These are phyloP conservation scores for Callosobruchus maculatus DNA, from an alignment of 2,888 invertebrate genomes.

Conservation along the genomic window DNA sequence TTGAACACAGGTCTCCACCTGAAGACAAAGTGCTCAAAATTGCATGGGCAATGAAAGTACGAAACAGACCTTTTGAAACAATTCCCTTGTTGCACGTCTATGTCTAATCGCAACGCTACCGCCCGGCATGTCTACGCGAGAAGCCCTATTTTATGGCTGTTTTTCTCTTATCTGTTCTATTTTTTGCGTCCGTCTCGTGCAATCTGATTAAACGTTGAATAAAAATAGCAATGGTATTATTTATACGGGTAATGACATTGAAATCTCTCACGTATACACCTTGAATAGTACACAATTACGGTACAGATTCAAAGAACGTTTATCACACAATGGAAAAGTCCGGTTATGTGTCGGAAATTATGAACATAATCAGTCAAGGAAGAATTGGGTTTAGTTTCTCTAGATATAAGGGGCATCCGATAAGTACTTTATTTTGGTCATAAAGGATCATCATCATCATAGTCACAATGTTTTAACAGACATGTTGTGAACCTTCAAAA, in stretches of 20 bases:
- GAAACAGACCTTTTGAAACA: too few species aligned
- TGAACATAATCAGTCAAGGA: background rate
- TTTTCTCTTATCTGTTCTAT: background rate
- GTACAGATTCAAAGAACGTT: background rate
- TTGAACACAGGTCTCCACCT: too few species aligned
- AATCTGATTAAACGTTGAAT: background rate
- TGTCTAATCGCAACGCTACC: background rate
- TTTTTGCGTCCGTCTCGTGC: background rate
- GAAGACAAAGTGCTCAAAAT: too few species aligned
- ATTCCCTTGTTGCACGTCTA: background rate
- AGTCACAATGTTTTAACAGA: too few species aligned
- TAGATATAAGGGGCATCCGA: background rate
- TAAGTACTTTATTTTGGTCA: too few species aligned
- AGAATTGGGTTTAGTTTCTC: background rate
- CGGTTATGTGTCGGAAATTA: background rate
- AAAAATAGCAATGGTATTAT: background rate
- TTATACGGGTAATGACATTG: background rate
- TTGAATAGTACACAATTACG: background rate
- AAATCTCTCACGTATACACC: background rate
- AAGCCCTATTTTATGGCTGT: background rate
- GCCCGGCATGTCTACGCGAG: background rate
- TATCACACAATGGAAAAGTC: background rate
- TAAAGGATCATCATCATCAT: too few species aligned
- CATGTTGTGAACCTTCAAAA: too few species aligned
- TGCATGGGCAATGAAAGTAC: too few species aligned